A percentile compares a stretch with the other conserved stretches of the same genome.
phyloP scores from a whole-genome alignment of 2,113 vertebrate species.

The Conger conger region DNA sequence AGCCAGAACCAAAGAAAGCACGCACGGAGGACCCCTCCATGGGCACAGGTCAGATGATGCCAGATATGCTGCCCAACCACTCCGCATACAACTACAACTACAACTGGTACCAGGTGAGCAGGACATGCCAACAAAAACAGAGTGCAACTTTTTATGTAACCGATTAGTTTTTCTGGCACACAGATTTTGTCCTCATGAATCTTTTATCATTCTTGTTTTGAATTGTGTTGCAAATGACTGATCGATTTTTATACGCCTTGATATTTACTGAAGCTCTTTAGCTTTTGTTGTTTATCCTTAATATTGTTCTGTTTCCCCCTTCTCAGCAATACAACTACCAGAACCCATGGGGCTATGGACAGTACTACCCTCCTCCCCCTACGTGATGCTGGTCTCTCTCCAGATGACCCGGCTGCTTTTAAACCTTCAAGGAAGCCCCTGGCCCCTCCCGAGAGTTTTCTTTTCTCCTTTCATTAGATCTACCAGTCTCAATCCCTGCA shows the following conservation, averaged over 20 bases:
- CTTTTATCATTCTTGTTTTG: too few species aligned
- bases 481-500: neutral
- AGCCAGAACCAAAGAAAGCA: conserved; percentile 86
- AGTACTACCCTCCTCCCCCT: conserved; percentile 91
- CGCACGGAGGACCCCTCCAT: conserved; percentile 77
- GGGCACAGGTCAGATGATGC: conserved; percentile 66
- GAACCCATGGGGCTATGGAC: conserved; percentile 93
- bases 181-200: too few species aligned
- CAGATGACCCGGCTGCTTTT: neutral
- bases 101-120: conserved; percentile 92
- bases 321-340: conserved; percentile 83
- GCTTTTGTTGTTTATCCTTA: too few species aligned
- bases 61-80: conserved; percentile 82
- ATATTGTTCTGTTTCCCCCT: neutral
- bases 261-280: too few species aligned
- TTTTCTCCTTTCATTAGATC: neutral
- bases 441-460: neutral
- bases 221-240: too few species aligned
- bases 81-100: conserved; percentile 94
- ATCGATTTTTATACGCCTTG: too few species aligned
- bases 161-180: too few species aligned
- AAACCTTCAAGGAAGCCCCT: neutral
- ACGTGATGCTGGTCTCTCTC: conserved; percentile 71
- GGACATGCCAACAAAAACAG: neutral
- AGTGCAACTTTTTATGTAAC: too few species aligned